A percentile compares a stretch with the other conserved stretches of the same genome.
These are phyloP conservation scores for Phylloscopus trochilus DNA, from an alignment of 2,113 vertebrate species.

Conservation along the genomic window DNA sequence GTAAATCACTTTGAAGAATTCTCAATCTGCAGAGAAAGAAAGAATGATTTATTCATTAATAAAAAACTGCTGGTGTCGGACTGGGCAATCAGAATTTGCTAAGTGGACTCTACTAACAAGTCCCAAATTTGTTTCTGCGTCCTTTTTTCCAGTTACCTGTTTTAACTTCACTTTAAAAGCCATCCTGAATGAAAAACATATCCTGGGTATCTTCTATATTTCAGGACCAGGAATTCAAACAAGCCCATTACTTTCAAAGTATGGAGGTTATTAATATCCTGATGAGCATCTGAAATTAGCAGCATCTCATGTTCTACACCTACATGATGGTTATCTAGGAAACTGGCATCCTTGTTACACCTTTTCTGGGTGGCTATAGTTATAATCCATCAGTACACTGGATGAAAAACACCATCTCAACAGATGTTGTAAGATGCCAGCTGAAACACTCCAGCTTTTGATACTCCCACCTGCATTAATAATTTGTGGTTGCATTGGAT, in stretches of 20 bases:
- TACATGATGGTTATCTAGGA: conserved; percentile 52
- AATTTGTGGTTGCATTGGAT: conserved; percentile 41
- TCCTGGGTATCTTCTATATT: background rate
- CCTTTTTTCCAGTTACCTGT: conserved; percentile 11
- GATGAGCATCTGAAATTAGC: conserved; percentile 55
- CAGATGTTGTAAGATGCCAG: conserved; percentile 39
- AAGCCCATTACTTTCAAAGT: conserved; percentile 23
- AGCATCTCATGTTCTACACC: conserved; percentile 44
- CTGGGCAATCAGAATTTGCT: background rate
- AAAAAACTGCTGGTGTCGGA: background rate
- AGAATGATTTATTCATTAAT: conserved; percentile 7
- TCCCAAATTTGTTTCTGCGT: background rate
- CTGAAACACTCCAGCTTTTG: conserved; percentile 48
- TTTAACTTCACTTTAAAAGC: background rate
- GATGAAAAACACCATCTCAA: conserved; percentile 29
- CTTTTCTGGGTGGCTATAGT: conserved; percentile 13
- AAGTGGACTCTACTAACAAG: background rate
- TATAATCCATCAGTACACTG: background rate
- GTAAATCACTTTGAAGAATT: conserved; percentile 41
- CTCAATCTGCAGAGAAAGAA: conserved; percentile 17
- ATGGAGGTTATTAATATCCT: conserved; percentile 37
- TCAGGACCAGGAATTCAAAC: conserved; percentile 20
- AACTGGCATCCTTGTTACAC: conserved; percentile 10
- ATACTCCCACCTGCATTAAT: conserved; percentile 60
- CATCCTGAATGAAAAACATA: background rate